phyloP scores from a whole-genome alignment of 2,797 vertebrate species.

The Pangasius larnaudii region DNA sequence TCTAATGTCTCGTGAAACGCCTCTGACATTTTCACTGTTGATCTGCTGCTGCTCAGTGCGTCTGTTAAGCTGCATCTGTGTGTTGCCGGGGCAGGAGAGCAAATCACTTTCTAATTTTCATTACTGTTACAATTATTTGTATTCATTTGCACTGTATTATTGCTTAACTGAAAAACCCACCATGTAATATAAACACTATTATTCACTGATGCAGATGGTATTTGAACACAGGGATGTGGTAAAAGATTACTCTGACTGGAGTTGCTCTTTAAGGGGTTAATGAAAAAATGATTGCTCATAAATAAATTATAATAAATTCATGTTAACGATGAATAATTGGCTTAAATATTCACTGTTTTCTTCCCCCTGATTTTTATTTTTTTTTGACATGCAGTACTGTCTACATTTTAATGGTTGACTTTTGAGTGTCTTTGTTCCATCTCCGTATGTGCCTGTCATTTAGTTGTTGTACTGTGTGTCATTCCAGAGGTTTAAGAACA shows the following conservation, averaged over 20 bases:
- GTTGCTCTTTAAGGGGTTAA: background rate
- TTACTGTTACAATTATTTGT: background rate
- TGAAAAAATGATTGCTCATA: background rate
- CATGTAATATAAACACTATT: background rate
- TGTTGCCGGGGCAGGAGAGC: background rate
- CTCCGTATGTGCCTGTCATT: background rate
- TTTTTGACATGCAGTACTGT: background rate
- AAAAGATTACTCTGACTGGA: background rate
- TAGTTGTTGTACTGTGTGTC: constrained; percentile 28
- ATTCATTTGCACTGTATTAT: constrained; percentile 1
- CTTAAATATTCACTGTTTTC: background rate
- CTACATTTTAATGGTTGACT: background rate
- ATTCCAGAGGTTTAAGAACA: constrained; percentile 15
- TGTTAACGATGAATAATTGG: background rate
- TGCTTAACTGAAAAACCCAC: background rate
- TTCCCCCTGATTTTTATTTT: background rate
- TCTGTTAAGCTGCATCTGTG: background rate
- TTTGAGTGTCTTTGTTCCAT: too few species aligned
- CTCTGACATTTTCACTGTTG: background rate
- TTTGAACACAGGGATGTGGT: background rate
- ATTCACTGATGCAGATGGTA: background rate
- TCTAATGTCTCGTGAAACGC: background rate
- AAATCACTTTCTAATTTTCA: background rate
- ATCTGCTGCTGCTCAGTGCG: background rate
- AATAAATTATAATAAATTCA: background rate